A percentile compares a stretch with the other conserved stretches of the same genome.
Evolutionary conservation across 2,888 invertebrate genomes (phyloP).

Genomic region (Acleris sparsana): DNA sequence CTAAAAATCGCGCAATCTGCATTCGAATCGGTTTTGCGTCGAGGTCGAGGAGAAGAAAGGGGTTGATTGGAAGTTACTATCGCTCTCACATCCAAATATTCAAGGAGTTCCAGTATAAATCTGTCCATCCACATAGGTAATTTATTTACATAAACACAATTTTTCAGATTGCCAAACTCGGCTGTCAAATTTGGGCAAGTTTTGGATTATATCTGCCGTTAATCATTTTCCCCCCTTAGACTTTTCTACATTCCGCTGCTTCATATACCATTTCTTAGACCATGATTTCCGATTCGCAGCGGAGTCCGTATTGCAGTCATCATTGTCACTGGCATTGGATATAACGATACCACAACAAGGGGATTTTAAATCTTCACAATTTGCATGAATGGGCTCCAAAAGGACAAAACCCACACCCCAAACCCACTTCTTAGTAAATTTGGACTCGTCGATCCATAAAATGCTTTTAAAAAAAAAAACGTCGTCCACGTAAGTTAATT

Average conservation of each 20-base stretch:
- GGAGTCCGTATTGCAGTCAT: neutral
- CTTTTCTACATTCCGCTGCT: neutral
- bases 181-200: no score
- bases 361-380: no score
- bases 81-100: constrained; percentile 4
- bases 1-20: neutral
- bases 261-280: neutral
- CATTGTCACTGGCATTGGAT: neutral
- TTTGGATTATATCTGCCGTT: constrained; percentile 7
- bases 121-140: constrained; percentile 9
- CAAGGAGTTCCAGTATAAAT: constrained; percentile 3
- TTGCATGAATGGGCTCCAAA: no score
- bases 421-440: no score
- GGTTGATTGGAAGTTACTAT: neutral
- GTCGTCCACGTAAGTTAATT: no score
- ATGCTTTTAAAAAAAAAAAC: no score
- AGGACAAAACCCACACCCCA: no score
- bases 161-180: constrained; percentile 21
- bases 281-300: constrained; percentile 7
- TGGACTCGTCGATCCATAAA: no score
- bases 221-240: neutral
- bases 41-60: neutral
- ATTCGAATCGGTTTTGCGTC: neutral
- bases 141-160: neutral
- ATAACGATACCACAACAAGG: no score